Base-by-base conservation (phyloP, 2,113 vertebrate genomes). In the Fukomys damarensis region DNA sequence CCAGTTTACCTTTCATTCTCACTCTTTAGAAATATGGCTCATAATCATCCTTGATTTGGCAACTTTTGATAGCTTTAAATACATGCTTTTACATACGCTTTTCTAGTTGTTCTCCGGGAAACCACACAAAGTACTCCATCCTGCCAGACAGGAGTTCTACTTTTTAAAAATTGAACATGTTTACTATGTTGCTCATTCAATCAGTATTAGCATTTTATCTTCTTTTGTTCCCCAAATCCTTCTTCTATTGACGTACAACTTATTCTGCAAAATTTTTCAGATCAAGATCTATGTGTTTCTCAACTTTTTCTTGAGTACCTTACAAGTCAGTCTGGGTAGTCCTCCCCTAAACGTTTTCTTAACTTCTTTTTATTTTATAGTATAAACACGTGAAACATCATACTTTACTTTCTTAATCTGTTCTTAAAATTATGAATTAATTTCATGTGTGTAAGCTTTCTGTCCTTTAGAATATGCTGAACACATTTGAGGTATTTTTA, bases 51-150 rank as follows among this genome's bases (percentile, higher is more conserved):
- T 72, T 84, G 59, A 54, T 68, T 95, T 35, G 83, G 61, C 7
- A 84, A 10, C 32, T 88, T 79, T 20, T 79, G 61, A 66, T 59
- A 26, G n/a, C n/a, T 94, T 95, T 86, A 82, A 38, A 46, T 59
- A 79, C 24, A 79, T 46, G n/a, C 9, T 54, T 89, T 89, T 46
- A 80, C 87, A 66, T 63, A 59, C 16, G 1, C 22, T 72, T 77
- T 94, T 72, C 11, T 83, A 72, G 24, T 80, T 90, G 41, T 94
- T 86, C 38, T 70, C 74, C 58, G 83, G 26, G 19, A 94, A 76
- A 89, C 81, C 35, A 43, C 28, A 63, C 38, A 81, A 63, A 20
- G 12, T 94, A 24, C 32, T 76, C 59, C 20, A 86, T 63, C 30
- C 17, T 89, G 4, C 35, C 63, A 65, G 12, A 38, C 63, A 72